Base-by-base conservation (phyloP, 1,140 invertebrate genomes). In the Nixonia krombeini region DNA sequence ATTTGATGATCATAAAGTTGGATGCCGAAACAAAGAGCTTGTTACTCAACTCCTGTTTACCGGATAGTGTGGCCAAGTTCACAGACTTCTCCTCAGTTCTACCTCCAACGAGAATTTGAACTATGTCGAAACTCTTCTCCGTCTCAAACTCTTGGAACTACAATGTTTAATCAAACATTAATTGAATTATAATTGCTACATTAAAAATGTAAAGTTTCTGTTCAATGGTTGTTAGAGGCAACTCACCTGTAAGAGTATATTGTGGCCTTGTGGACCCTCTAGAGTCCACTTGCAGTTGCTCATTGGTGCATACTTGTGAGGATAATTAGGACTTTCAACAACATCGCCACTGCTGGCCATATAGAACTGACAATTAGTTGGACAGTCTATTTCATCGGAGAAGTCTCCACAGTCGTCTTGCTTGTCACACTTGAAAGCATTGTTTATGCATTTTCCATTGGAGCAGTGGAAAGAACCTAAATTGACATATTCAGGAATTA, bases 1-100 rank as follows among this genome's bases (percentile, higher is more conserved):
- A 99, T 83, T 97, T 97, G 57, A 99, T 91, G 52, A 98, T 96
- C 95, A 99, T 98, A 70, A 98, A 97, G 82, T 99, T 99, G 9
- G 95, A 96, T 10, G 95, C 96, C 0, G 96, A 97, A 2, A 96
- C 94, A 81, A 94, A 97, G 2, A 94, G 89, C 76, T 92, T 92
- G 53, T 89, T 92, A 31, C 92, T 90, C 42, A 95, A 78, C 78
- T 95, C 92, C 80, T 93, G 90, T 83, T 93, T 91, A 51, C 96
- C 96, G 6, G 96, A 98, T 4, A 99, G 82, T 0, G 95, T 97
- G 0, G 94, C 94, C 58, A 98, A 85, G 63, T 94, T 95, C 1
- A 96, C 92, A 9, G 95, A 93, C 69, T 96, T 94, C 53, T 97
- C 94, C 86, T 98, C 96, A 2, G 96, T 97, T 71, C 94, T 88